Evolutionary conservation across 1,140 invertebrate genomes (phyloP).

Genomic region (Mycetomoellerius zeteki): DNA sequence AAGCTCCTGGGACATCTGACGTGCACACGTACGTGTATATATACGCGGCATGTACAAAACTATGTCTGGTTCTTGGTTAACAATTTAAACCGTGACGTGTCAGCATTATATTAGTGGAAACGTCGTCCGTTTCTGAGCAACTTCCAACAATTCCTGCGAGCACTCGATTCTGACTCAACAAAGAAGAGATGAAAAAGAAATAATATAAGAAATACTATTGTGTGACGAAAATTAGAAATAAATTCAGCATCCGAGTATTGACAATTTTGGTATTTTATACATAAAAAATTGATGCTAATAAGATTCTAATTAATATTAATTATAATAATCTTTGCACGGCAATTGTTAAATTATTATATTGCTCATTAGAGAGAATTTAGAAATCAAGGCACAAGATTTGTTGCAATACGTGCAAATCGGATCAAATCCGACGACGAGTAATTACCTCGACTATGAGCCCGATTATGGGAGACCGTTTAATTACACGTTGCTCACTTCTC

Average conservation of each 20-base stretch:
- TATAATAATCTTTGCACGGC: background rate
- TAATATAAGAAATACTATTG: background rate
- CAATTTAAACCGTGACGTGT: conserved; percentile 23
- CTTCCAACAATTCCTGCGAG: background rate
- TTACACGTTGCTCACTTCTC: conserved; percentile 7
- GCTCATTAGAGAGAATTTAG: background rate
- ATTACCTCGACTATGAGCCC: conserved; percentile 36
- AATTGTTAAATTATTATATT: background rate
- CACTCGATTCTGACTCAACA: background rate
- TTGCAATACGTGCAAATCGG: background rate
- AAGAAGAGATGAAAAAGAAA: background rate
- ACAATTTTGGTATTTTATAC: background rate
- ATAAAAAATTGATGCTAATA: background rate
- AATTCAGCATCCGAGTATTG: background rate
- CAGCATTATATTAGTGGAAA: conserved; percentile 32
- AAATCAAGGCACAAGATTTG: background rate
- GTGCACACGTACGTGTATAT: background rate
- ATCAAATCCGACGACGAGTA: conserved; percentile 1
- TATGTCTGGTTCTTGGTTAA: conserved; percentile 1
- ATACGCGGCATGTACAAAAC: conserved; percentile 6
- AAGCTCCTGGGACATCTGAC: background rate
- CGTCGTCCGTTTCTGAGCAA: conserved; percentile 7
- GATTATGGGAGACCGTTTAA: conserved; percentile 50
- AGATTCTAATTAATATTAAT: no score
- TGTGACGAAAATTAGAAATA: background rate